Base-by-base conservation (phyloP, 1,140 invertebrate genomes). In the Trachelipus rathkii region DNA sequence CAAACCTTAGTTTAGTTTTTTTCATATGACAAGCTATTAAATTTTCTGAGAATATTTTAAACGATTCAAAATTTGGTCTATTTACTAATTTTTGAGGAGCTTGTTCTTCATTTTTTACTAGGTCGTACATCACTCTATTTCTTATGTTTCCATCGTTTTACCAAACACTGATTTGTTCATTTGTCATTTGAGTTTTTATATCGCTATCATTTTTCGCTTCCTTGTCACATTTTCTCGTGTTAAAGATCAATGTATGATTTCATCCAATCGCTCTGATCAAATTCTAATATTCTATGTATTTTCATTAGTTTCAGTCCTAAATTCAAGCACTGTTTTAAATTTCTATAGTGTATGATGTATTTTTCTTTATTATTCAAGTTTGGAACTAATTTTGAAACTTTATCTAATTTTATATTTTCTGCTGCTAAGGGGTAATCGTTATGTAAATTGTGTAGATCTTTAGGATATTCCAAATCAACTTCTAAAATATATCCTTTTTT, bases 181-280 rank as follows among this genome's bases (percentile, higher is more conserved):
- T 13, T 71, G 21, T 67, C 68, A 1, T 13, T 43, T 71, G 44
- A 73, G 13, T 5, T 87, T 84, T 82, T 86, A n/a, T n/a, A n/a
- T 86, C 82, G 87, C 86, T 84, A 87, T 84, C 81, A 79, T 84
- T 85, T 73, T 75, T 84, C 23, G 83, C 80, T 71, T 72, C 33
- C 11, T 76, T 79, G n/a, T 72, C 84, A 73, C 43, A n/a, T n/a
- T 82, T 73, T 72, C 81, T 71, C 33, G 82, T 84, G 79, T 85
- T 85, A n/a, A 84, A 74, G 1, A 19, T 83, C 79, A 46, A 85
- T 84, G 73, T 85, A 85, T 44, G 72, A 11, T 76, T 82, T 77
- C 33, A 85, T 70, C 84, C 84, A 85, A 45, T 74, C 10, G 66
- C 50, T 75, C 78, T 85, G 84, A 43, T 83, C 77, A 81, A 84